Evolutionary conservation across 92 coral and sea anemone species (phyloP), one percentile per base, ranked within the genome.

Genomic region (Epizoanthus stellaris): DNA sequence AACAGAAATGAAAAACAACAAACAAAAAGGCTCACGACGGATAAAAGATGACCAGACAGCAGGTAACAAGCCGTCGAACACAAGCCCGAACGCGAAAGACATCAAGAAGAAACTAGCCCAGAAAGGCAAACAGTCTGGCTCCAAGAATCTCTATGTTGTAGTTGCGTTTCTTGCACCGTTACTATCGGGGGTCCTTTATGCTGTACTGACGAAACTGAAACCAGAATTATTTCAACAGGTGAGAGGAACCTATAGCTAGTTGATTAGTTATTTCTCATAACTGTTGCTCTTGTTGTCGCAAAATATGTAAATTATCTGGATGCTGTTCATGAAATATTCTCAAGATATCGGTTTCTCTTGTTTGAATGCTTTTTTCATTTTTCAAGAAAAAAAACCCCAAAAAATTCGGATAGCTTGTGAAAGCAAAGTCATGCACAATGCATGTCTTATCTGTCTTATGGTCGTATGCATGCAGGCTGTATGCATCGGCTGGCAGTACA

Each of bases 1-100:
- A 21, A 45, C 59, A 79, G 83, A 64, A 63, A 79, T 79, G 83
- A 79, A 79, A 62, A 62, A 9, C 73, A 62, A 39, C 73, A 79
- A 61, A 70, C 83, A 63, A 3, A 79, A 63, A 63, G 15, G 25
- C 19, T 62, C 58, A 4, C 83, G 17, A 0, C 70, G 59, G 14
- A 12, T 42, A 12, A 79, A 63, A 39, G 72, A 79, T 21, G 42
- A 53, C 25, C 63, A 36, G 23, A 11, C 82, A 17, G 8, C 43
- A 60, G 9, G 38, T 10, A 70, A 79, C 71, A 79, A 43, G 72
- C 39, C 53, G 65, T n/a, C 20, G 40, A 13, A 5, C 15, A 43
- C 72, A 79, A 42, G n/a, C 13, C 1, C 8, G 17, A 63, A 45
- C 11, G 20, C 20, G 13, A 79, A 79, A 45, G 83, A 45, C 30